Percentiles rank a stretch among this genome's conserved stretches.
Evolutionary conservation across 1,140 invertebrate genomes (phyloP).

Genomic region (Heliconius hermathena): DNA sequence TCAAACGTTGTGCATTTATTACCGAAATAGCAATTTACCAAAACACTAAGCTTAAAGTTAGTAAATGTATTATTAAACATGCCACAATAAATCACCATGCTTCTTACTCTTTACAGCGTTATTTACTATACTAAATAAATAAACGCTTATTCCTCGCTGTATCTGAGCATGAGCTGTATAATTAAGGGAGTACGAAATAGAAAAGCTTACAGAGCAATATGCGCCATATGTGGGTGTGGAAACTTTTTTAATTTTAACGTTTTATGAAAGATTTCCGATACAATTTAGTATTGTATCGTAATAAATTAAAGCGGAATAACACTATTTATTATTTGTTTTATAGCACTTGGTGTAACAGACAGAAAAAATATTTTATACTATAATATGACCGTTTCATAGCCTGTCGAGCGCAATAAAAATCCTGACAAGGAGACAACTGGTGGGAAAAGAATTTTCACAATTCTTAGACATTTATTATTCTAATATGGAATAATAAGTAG

Average conservation of each 20-base stretch:
- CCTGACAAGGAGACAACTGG: too few species aligned
- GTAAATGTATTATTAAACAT: conserved; percentile 7
- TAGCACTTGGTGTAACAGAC: too few species aligned
- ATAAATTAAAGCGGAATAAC: not conserved
- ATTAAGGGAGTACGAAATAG: not conserved
- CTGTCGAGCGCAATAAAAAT: too few species aligned
- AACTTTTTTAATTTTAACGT: conserved; percentile 23
- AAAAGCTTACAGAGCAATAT: not conserved
- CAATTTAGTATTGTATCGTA: not conserved
- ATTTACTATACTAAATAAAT: conserved; percentile 2
- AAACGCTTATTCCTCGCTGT: not conserved
- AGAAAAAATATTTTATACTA: too few species aligned
- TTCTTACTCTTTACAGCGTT: not conserved
- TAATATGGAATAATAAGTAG: too few species aligned
- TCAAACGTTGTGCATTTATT: not conserved
- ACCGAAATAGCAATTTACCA: not conserved
- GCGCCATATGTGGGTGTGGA: not conserved
- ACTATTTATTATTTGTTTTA: too few species aligned
- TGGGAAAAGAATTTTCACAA: too few species aligned
- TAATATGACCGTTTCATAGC: too few species aligned
- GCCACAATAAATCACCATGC: not conserved
- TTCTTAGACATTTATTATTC: too few species aligned
- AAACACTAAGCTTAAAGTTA: not conserved
- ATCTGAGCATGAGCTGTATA: not conserved
- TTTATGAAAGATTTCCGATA: not conserved